Percentiles rank a stretch among this genome's conserved stretches.
phyloP scores from a whole-genome alignment of 2,113 vertebrate species.

The Merops nubicus region DNA sequence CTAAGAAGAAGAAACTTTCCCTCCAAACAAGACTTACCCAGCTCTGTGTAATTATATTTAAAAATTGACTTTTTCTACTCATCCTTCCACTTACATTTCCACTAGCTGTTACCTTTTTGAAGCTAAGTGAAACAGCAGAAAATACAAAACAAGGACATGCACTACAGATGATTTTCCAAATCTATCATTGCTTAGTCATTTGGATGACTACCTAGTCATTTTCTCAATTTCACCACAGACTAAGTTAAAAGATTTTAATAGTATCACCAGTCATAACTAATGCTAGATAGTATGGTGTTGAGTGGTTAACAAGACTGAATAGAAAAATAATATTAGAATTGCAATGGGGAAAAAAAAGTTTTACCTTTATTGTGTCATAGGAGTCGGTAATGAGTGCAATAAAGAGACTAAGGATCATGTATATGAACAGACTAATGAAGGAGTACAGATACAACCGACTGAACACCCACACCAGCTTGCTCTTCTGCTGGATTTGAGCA shows the following conservation, averaged over 20 bases:
- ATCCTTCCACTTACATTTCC: neutral
- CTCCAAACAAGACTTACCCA: neutral
- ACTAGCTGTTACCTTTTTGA: neutral
- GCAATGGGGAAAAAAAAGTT: neutral
- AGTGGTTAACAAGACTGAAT: neutral
- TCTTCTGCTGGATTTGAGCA: slow-evolving; percentile 91
- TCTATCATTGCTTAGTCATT: neutral
- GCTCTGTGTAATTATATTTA: neutral
- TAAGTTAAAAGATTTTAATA: neutral
- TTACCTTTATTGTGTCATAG: slow-evolving; percentile 97
- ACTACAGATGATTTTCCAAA: neutral
- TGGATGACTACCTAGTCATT: neutral
- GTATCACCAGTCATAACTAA: neutral
- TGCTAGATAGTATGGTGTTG: neutral
- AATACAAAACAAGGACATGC: neutral
- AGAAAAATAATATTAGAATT: neutral
- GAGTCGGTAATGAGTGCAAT: slow-evolving; percentile 97
- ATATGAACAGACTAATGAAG: slow-evolving; percentile 97
- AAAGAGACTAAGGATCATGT: slow-evolving; percentile 98
- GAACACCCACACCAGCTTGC: slow-evolving; percentile 91
- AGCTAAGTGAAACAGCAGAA: neutral
- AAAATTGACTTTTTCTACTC: neutral
- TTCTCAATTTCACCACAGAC: neutral
- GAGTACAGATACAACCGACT: slow-evolving; percentile 93
- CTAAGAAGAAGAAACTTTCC: accelerated